Evolutionary conservation across 1,140 invertebrate species (phyloP), one percentile per base, ranked within the genome.

Genomic region (Dendrolimus punctatus): DNA sequence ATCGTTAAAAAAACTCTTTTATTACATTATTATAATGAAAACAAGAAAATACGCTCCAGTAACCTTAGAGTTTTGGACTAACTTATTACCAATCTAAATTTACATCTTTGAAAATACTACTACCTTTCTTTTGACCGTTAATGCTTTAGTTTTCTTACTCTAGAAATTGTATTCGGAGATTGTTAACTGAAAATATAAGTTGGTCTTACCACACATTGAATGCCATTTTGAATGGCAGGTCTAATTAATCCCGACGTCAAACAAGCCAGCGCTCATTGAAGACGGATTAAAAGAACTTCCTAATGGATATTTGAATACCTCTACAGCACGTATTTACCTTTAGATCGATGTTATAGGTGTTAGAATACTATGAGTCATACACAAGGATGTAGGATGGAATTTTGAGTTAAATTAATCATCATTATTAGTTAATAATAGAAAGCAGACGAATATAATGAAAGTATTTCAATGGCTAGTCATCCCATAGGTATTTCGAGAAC

Each of bases 231-330:
- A 83, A 80, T 77, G 77, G 73, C 66, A 59, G 62, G 55, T 70
- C 77, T 83, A 83, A 83, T 83, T 80, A 80, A 83, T 83, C 76
- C 74, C 63, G 57, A 68, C 66, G 68, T 75, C 71, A 68, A 79
- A 73, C 63, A 61, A 69, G 66, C 64, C 61, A 62, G 58, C 60
- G 53, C 65, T 78, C 62, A 71, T 68, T 70, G 66, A 71, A 60
- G 66, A 46, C 53, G 62, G 68, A 71, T 80, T 71, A 73, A 80
- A 80, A 79, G 75, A 77, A 71, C 69, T 65, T 72, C 62, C 63
- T 80, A 79, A 83, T 83, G 76, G 70, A 69, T 74, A 83, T 83
- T 80, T 80, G 76, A 82, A 80, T 73, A 59, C 71, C 54, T 58
- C 66, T 49, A 64, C 66, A 68, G 64, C 23, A 23, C 23, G 23